These are phyloP conservation scores for Tromatobia lineatoria DNA, from an alignment of 2,888 invertebrate genomes.

Conservation along the genomic window DNA sequence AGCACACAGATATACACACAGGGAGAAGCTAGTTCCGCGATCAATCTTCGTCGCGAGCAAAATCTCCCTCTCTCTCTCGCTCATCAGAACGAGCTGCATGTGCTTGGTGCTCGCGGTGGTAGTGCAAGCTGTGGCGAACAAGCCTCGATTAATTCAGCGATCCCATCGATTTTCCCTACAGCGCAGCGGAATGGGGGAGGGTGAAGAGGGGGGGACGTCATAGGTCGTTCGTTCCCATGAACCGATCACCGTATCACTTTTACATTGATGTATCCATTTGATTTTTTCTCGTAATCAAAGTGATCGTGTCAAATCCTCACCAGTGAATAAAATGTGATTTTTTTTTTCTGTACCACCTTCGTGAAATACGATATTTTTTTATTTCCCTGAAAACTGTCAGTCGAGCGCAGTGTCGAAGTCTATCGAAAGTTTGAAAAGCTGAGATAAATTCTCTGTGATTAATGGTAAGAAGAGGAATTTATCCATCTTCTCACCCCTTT, in stretches of 20 bases:
- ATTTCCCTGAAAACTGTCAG: background rate
- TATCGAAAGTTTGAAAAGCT: slow-evolving; percentile 51
- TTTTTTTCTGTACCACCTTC: slow-evolving; percentile 2
- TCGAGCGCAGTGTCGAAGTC: slow-evolving; percentile 25
- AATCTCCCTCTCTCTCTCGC: slow-evolving; percentile 58
- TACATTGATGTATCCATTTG: slow-evolving; percentile 54
- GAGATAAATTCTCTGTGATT: slow-evolving; percentile 60
- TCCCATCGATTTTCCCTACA: slow-evolving; percentile 66
- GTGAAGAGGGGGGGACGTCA: slow-evolving; percentile 28
- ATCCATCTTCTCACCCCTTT: slow-evolving; percentile 21
- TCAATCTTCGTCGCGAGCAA: slow-evolving; percentile 77
- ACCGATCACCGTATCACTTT: slow-evolving; percentile 49
- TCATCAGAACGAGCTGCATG: slow-evolving; percentile 47
- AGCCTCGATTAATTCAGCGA: slow-evolving; percentile 70
- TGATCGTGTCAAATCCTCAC: slow-evolving; percentile 22
- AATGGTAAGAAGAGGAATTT: slow-evolving; percentile 59
- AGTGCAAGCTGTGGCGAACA: slow-evolving; percentile 67
- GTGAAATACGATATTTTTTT: background rate
- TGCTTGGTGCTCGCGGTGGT: slow-evolving; percentile 38
- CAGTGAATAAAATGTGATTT: slow-evolving; percentile 40
- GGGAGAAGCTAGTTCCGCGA: slow-evolving; percentile 61
- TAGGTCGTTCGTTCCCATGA: slow-evolving; percentile 52
- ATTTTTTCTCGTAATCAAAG: slow-evolving; percentile 28
- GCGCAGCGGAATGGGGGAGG: background rate
- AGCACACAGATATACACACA: slow-evolving; percentile 21